A percentile compares a stretch with the other conserved stretches of the same genome.
phyloP scores from a whole-genome alignment of 2,113 vertebrate species.

The Urocolius indicus region DNA sequence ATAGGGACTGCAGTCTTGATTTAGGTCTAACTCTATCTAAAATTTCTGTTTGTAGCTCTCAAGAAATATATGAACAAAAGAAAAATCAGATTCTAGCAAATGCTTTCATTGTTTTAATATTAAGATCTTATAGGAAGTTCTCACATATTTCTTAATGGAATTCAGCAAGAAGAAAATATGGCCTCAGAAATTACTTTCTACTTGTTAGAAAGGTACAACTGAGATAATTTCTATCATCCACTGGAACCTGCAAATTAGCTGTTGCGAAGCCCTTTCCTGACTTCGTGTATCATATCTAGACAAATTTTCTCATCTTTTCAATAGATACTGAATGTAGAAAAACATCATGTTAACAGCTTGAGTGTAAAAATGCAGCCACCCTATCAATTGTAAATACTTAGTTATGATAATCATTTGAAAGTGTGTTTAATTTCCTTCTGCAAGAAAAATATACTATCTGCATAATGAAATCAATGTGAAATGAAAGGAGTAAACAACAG shows the following conservation, averaged over 20 bases:
- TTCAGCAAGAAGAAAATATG: neutral
- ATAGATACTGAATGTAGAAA: slow-evolving; percentile 1
- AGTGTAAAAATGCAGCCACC: slow-evolving; percentile 20
- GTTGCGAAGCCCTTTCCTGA: neutral
- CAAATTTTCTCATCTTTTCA: slow-evolving; percentile 15
- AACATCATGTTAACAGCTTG: neutral
- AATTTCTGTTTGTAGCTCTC: neutral
- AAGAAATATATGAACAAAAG: neutral
- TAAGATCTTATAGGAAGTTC: neutral
- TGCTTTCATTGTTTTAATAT: neutral
- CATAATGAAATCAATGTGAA: slow-evolving; percentile 43
- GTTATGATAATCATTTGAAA: slow-evolving; percentile 46
- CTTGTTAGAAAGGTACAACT: neutral
- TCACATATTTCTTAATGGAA: neutral
- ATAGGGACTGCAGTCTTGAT: neutral
- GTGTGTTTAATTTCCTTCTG: slow-evolving; percentile 55
- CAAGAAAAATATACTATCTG: slow-evolving; percentile 48
- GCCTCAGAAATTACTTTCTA: neutral
- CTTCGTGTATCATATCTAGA: neutral
- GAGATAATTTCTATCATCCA: neutral
- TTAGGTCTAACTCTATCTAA: neutral
- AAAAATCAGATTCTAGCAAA: neutral
- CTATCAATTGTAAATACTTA: slow-evolving; percentile 53
- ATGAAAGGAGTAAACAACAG: slow-evolving; percentile 79
- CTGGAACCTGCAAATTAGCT: neutral